Conservation (phyloP, 2,113 vertebrate species). For the Caranx ignobilis region DNA sequence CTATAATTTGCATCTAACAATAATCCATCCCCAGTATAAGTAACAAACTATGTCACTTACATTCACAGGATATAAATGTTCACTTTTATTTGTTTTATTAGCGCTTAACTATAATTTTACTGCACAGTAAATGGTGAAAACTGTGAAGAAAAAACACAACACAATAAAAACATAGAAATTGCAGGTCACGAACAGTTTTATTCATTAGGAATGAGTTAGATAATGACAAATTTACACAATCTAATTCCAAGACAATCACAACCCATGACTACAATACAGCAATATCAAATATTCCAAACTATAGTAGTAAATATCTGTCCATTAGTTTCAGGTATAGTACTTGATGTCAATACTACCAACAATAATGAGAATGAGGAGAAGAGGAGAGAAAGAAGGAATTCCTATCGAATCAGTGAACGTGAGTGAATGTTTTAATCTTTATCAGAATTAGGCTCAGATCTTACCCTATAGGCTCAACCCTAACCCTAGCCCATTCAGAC, state of each 20-base stretch:
- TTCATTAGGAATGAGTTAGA: slow-evolving; percentile 23
- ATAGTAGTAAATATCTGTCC: not conserved
- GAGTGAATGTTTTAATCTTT: not conserved
- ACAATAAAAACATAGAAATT: not conserved
- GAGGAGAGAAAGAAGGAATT: not conserved
- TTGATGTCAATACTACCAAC: not conserved
- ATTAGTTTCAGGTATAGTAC: not conserved
- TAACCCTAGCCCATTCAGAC: not conserved
- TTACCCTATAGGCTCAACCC: not conserved
- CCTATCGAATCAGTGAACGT: not conserved
- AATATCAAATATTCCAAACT: not conserved
- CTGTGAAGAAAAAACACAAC: slow-evolving; percentile 7
- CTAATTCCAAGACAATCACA: slow-evolving; percentile 34
- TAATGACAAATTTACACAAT: slow-evolving; percentile 27
- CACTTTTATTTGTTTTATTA: not conserved
- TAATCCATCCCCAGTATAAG: too few species aligned
- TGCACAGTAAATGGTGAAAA: too few species aligned
- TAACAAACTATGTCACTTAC: too few species aligned
- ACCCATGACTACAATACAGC: not conserved
- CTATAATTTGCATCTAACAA: too few species aligned
- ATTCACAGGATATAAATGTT: too few species aligned
- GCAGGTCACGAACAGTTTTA: slow-evolving; percentile 6
- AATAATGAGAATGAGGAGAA: not conserved
- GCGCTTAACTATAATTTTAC: too few species aligned
- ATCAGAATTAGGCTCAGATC: not conserved